Evolutionary conservation across 1,140 invertebrate species (phyloP).

Genomic region (Whitmania pigra): DNA sequence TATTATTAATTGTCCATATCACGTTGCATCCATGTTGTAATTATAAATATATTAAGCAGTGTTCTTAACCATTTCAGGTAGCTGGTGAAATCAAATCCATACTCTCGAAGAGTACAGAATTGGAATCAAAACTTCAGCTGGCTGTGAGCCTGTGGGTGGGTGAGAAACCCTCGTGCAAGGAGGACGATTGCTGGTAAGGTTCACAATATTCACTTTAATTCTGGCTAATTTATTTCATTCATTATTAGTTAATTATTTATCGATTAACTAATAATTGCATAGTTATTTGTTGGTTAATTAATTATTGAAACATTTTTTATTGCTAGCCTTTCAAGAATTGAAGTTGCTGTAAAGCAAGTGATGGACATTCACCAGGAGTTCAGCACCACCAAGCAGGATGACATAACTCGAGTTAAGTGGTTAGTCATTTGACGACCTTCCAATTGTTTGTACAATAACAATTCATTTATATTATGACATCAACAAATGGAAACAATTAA

Average conservation of each 20-base stretch:
- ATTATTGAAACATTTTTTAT: no score
- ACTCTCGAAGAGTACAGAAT: not conserved
- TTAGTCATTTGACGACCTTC: not conserved
- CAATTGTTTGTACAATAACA: no score
- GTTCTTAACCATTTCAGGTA: not conserved
- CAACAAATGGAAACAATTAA: no score
- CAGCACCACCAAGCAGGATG: not conserved
- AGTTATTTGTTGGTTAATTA: no score
- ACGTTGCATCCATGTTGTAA: no score
- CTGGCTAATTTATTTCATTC: no score
- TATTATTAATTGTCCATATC: no score
- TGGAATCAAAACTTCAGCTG: not conserved
- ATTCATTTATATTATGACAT: no score
- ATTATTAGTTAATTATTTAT: no score
- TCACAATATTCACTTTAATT: no score
- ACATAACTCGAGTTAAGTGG: not conserved
- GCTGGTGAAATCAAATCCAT: not conserved
- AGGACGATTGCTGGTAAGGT: not conserved
- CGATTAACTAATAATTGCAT: no score
- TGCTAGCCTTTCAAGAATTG: not conserved
- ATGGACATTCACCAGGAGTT: not conserved
- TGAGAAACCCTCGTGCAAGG: constrained; percentile 1
- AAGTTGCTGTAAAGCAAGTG: not conserved
- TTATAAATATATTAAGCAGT: no score
- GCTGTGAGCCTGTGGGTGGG: not conserved